A percentile compares a stretch with the other conserved stretches of the same genome.
Conservation (phyloP, 2,113 vertebrate species). For the Lycaon pictus region DNA sequence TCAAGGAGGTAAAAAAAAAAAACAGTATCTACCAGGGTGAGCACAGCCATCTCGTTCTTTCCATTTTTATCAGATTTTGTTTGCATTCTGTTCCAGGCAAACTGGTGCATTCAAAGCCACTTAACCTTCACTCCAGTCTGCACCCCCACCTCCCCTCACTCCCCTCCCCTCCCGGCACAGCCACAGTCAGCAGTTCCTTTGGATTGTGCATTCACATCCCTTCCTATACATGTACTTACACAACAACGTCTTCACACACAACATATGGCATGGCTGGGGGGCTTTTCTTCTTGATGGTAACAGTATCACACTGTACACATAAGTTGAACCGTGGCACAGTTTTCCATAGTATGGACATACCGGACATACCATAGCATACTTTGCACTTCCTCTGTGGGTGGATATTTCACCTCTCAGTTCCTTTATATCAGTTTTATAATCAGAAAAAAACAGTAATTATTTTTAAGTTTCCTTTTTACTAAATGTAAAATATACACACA, state of each 20-base stretch:
- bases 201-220: not conserved
- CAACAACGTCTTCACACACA: not conserved
- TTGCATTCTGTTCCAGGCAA: not conserved
- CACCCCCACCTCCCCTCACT: too few relatives aligned
- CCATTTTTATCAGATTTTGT: not conserved
- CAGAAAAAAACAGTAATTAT: not conserved
- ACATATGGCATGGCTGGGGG: not conserved
- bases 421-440: not conserved
- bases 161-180: not conserved
- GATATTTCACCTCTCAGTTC: not conserved
- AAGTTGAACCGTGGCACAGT: not conserved
- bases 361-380: not conserved
- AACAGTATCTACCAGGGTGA: not conserved
- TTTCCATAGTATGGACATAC: not conserved
- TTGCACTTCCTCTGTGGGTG: not conserved
- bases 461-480: not conserved
- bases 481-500: not conserved
- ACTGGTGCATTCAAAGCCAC: not conserved
- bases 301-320: not conserved
- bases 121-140: not conserved
- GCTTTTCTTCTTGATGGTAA: not conserved
- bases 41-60: not conserved
- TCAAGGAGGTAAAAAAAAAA: not conserved
- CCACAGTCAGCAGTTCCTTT: not conserved
- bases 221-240: not conserved